Conservation (phyloP, 2,113 vertebrate species). For the Tragelaphus buxtoni region DNA sequence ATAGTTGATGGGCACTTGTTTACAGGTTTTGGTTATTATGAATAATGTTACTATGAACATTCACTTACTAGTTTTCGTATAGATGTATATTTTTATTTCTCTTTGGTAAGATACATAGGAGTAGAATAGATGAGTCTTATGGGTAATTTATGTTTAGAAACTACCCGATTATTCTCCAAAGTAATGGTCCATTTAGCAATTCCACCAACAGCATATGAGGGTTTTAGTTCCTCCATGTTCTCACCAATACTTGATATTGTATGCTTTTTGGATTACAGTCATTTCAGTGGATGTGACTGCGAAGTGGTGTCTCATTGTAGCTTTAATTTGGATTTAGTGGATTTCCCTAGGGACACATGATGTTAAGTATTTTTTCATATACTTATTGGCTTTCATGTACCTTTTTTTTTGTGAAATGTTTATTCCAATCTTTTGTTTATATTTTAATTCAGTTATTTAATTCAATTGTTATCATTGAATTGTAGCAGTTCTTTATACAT, state of each 20-base stretch:
- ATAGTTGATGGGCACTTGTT: background rate
- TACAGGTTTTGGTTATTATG: background rate
- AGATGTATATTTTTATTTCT: background rate
- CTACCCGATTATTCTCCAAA: background rate
- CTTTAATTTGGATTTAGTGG: background rate
- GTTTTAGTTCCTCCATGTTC: background rate
- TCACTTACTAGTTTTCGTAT: background rate
- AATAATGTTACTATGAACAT: background rate
- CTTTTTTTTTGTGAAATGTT: background rate
- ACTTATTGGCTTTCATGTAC: background rate
- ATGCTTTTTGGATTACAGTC: background rate
- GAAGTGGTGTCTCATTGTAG: background rate
- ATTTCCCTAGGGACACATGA: background rate
- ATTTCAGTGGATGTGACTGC: background rate
- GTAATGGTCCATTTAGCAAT: background rate
- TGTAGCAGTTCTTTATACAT: background rate
- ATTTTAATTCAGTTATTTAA: background rate
- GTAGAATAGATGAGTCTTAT: background rate
- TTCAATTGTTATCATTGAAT: background rate
- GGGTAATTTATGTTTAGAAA: background rate
- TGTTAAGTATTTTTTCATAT: background rate
- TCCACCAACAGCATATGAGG: background rate
- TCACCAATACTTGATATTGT: background rate
- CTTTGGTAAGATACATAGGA: background rate
- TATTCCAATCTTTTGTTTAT: background rate